Evolutionary conservation across 2,113 vertebrate species (phyloP).

Genomic region (Phodopus roborovskii): DNA sequence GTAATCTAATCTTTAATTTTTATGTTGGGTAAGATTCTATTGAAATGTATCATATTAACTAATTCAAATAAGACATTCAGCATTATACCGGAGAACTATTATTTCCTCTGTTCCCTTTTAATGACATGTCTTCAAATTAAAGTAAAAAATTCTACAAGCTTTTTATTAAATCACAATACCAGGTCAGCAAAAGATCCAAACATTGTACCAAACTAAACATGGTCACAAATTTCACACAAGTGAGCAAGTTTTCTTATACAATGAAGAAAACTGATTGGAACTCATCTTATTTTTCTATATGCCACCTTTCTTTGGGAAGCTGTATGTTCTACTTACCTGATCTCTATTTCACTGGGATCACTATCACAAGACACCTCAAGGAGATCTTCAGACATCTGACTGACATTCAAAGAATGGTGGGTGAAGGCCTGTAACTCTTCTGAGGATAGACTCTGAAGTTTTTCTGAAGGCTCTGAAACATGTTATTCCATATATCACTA

Average conservation of each 20-base stretch:
- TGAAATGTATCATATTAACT: conserved; percentile 47
- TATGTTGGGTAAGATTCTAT: neutral
- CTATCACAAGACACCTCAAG: neutral
- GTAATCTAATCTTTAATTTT: conserved; percentile 23
- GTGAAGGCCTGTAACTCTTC: conserved; percentile 53
- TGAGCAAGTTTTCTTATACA: neutral
- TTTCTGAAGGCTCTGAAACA: conserved; percentile 76
- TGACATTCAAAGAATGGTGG: neutral
- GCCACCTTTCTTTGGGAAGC: neutral
- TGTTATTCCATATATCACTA: conserved; percentile 57
- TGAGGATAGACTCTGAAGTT: conserved; percentile 4
- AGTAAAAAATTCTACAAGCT: neutral
- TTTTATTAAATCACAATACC: conserved; percentile 50
- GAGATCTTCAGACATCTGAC: neutral
- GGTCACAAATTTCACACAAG: neutral
- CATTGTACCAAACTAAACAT: conserved; percentile 7
- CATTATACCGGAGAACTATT: neutral
- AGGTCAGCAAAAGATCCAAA: neutral
- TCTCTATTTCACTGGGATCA: neutral
- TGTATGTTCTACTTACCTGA: conserved; percentile 52
- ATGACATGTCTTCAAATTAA: conserved; percentile 26
- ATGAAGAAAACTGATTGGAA: neutral
- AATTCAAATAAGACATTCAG: conserved; percentile 28
- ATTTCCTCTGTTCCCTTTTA: conserved; percentile 33
- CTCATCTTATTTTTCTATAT: neutral